These are phyloP conservation scores for Leuciscus idus DNA, from an alignment of 2,113 vertebrate species.

Conservation along the genomic window DNA sequence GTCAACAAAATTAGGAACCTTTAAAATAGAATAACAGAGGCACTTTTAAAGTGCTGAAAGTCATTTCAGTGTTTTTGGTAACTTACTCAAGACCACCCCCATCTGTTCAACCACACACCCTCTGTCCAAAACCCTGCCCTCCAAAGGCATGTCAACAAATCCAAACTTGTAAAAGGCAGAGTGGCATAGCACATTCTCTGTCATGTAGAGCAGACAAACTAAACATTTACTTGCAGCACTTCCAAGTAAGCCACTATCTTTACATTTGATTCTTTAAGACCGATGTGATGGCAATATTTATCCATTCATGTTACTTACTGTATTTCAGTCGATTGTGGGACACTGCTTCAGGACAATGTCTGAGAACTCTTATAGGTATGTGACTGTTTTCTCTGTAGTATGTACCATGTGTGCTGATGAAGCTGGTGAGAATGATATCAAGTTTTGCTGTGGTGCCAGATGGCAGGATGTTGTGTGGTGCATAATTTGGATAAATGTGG, in stretches of 20 bases:
- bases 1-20: too few relatives aligned
- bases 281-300: background rate
- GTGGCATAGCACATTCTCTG: background rate
- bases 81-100: background rate
- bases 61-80: background rate
- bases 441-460: slow-evolving; percentile 6
- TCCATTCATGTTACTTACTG: background rate
- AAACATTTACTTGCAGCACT: background rate
- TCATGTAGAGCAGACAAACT: background rate
- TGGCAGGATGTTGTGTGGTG: slow-evolving; percentile 7
- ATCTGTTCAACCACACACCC: too few relatives aligned
- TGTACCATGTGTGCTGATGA: background rate
- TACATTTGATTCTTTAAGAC: background rate
- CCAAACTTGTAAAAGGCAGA: background rate
- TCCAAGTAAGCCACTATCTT: background rate
- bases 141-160: background rate
- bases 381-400: background rate
- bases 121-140: too few relatives aligned
- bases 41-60: background rate
- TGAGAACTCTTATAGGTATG: slow-evolving; percentile 98
- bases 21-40: too few relatives aligned
- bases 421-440: background rate
- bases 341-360: slow-evolving; percentile 96
- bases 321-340: slow-evolving; percentile 93
- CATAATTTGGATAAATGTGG: slow-evolving; percentile 6